Percentiles rank a stretch among this genome's conserved stretches.
phyloP scores from a whole-genome alignment of 2,113 vertebrate genomes.

The Syrmaticus mikado region DNA sequence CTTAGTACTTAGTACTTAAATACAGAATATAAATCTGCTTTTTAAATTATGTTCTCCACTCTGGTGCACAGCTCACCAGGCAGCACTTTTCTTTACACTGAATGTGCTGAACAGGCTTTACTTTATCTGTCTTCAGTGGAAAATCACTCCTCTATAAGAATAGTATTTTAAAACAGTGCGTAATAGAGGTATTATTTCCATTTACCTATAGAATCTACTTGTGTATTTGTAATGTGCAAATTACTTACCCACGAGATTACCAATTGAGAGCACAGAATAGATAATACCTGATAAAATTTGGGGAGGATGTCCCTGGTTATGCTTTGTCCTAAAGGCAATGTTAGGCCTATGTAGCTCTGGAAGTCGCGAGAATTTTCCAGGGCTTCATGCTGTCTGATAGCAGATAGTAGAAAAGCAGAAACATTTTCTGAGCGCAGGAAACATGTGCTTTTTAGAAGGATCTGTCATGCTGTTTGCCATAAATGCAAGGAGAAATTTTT shows the following conservation, averaged over 20 bases:
- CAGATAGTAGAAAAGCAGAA: background rate
- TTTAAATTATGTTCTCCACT: background rate
- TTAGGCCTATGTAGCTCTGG: background rate
- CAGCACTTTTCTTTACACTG: background rate
- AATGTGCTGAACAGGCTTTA: background rate
- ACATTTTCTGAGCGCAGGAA: background rate
- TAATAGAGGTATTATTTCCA: background rate
- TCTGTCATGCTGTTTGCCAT: background rate
- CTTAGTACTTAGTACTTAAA: background rate
- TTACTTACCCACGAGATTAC: background rate
- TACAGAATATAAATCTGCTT: background rate
- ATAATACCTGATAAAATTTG: background rate
- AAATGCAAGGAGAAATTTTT: background rate
- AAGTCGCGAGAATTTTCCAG: background rate
- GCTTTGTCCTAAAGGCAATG: background rate
- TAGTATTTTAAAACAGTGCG: background rate
- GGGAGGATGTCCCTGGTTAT: background rate
- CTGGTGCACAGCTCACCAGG: background rate
- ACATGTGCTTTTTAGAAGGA: background rate
- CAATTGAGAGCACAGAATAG: background rate
- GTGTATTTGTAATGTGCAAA: background rate
- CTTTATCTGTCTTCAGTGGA: background rate
- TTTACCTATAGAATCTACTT: background rate
- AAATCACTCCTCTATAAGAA: background rate
- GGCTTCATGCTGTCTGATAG: background rate